phyloP scores from a whole-genome alignment of 2,797 vertebrate species.

The Pangasius larnaudii region DNA sequence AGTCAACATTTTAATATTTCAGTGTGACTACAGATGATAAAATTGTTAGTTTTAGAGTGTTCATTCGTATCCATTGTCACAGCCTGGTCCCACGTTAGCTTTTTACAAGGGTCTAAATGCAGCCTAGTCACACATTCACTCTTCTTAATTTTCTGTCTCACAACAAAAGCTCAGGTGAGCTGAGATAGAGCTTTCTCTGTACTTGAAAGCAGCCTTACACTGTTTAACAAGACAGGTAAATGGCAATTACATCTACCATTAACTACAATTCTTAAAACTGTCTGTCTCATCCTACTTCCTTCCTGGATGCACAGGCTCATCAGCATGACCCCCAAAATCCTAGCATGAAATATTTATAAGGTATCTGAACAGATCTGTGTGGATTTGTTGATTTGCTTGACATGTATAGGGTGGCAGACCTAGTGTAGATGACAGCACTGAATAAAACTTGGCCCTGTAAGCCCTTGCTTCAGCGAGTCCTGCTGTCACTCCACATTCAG shows the following conservation, averaged over 20 bases:
- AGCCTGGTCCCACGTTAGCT: neutral
- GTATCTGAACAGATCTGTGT: neutral
- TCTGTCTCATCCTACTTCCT: neutral
- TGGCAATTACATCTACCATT: neutral
- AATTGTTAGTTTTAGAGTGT: neutral
- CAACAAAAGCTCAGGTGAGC: no score
- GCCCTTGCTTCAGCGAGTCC: neutral
- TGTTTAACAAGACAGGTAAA: neutral
- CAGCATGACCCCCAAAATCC: neutral
- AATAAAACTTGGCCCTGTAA: neutral
- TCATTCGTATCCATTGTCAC: neutral
- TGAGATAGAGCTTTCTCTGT: neutral
- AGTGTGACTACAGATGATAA: neutral
- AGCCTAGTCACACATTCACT: neutral
- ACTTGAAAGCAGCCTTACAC: neutral
- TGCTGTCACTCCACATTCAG: neutral
- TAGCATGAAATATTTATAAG: neutral
- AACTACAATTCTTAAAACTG: neutral
- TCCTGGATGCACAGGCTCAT: neutral
- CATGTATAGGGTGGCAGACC: neutral
- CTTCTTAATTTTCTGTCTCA: no score
- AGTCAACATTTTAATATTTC: neutral
- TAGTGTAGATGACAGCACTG: neutral
- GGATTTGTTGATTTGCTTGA: neutral
- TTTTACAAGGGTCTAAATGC: neutral